Evolutionary conservation across 1,140 invertebrate species (phyloP), one percentile per base, ranked within the genome.

Genomic region (Ectropis grisescens): DNA sequence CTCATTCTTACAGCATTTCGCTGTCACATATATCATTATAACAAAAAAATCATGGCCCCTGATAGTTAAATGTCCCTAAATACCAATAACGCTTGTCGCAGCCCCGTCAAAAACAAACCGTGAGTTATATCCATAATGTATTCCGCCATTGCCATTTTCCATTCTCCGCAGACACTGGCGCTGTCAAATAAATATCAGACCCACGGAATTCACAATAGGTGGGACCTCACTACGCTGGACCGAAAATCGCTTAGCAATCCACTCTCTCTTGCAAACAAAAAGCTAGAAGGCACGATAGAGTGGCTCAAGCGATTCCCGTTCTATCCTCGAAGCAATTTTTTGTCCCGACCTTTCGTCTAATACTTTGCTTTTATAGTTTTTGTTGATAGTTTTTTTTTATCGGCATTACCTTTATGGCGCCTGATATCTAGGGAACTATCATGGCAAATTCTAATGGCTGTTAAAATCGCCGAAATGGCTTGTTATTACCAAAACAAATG

Each of bases 141-240:
- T 75, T 69, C 60, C 65, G 37, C 71, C 50, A 76, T 76, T 75
- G 66, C 70, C 72, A 78, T 78, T 78, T 80, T 74, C 71, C 68
- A 80, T 80, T 80, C 71, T 80, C 75, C 55, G 71, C 72, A 78
- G 72, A 78, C 58, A 72, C 67, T 65, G 57, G 45, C 34, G 61
- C 70, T 81, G 75, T 81, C 75, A 64, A 75, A 81, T 81, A 81
- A 81, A 81, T 81, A 71, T 75, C 62, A 65, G 61, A 65, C 55
- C 64, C 67, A 78, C 61, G 44, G 61, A 67, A 74, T 74, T 74
- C 71, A 81, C 75, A 76, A 81, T 81, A 75, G 72, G 70, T 67
- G 65, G 66, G 61, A 64, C 60, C 51, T 39, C 50, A 42, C 15
- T 24, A 41, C 47, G 40, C 57, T 66, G 53, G 58, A 68, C 36